phyloP scores from a whole-genome alignment of 2,113 vertebrate species.

The Ascaphus truei region DNA sequence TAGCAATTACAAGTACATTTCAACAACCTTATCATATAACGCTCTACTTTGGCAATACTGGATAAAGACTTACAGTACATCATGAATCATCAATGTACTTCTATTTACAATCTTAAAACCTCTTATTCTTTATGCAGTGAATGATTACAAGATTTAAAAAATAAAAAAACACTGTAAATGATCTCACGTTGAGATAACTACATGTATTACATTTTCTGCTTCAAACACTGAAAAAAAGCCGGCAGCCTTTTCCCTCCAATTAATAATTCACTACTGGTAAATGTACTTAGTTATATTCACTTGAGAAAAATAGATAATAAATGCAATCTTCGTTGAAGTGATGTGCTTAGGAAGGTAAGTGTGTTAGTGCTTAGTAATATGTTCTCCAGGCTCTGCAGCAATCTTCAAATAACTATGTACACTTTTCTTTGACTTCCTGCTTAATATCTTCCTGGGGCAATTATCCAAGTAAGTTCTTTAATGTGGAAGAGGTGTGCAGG shows the following conservation, averaged over 20 bases:
- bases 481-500: no score
- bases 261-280: conserved; percentile 7
- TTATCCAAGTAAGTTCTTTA: background rate
- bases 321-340: background rate
- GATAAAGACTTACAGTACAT: no score
- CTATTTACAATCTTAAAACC: no score
- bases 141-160: no score
- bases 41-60: no score
- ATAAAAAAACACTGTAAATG: no score
- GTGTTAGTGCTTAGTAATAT: background rate
- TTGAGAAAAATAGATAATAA: background rate
- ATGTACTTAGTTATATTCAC: background rate
- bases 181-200: no score
- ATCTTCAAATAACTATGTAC: background rate
- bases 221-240: background rate
- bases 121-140: no score
- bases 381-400: background rate
- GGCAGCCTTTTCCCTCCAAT: conserved; percentile 2
- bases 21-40: no score
- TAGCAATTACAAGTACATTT: no score
- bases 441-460: background rate
- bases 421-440: background rate
- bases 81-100: no score
- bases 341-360: background rate
- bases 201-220: background rate